Evolutionary conservation across 1,140 invertebrate species (phyloP).

Genomic region (Gryllus bimaculatus): DNA sequence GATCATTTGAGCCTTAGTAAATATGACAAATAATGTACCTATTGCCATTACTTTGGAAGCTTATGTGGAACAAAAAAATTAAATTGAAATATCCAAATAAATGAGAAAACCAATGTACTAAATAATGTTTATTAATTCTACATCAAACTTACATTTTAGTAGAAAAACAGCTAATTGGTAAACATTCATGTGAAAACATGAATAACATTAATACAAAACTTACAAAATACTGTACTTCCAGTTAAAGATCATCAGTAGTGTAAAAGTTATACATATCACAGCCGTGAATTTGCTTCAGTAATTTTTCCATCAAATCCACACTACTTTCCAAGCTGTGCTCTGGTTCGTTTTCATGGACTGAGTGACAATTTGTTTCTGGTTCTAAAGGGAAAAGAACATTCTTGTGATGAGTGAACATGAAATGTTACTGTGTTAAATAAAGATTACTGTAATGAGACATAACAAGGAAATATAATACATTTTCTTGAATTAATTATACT

Average conservation of each 20-base stretch:
- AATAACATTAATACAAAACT: not conserved
- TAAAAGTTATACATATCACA: constrained; percentile 13
- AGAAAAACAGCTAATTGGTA: too few species aligned
- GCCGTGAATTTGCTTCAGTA: constrained; percentile 13
- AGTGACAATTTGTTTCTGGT: not conserved
- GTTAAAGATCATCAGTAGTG: constrained; percentile 8
- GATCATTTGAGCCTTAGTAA: too few species aligned
- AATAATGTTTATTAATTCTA: too few species aligned
- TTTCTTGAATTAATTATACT: not conserved
- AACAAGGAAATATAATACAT: not conserved
- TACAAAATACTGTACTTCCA: not conserved
- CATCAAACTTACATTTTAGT: too few species aligned
- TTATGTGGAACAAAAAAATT: too few species aligned
- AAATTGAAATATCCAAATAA: too few species aligned
- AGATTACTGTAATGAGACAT: not conserved
- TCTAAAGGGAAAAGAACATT: constrained; percentile 10
- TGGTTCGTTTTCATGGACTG: not conserved
- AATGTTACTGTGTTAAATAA: not conserved
- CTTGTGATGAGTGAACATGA: not conserved
- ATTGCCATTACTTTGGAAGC: too few species aligned
- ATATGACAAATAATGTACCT: too few species aligned
- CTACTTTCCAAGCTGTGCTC: not conserved
- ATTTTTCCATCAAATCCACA: constrained; percentile 12
- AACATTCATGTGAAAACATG: too few species aligned
- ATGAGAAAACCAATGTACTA: too few species aligned